Evolutionary conservation across 1,140 invertebrate species (phyloP), one percentile per base, ranked within the genome.

Genomic region (Drosophila parvula): DNA sequence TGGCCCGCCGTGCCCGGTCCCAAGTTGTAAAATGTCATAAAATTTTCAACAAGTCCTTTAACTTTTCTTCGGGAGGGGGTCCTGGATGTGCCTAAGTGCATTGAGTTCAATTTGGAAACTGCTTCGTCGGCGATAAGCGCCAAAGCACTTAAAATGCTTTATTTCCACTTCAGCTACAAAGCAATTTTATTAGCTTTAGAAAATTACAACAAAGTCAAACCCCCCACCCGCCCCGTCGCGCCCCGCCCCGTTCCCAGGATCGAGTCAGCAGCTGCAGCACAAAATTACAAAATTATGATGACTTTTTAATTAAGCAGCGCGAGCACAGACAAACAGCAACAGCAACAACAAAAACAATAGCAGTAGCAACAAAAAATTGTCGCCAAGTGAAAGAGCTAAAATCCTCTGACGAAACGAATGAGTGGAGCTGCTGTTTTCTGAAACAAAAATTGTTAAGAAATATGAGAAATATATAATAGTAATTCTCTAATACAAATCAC

Each of bases 1-100:
- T 89, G 84, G 84, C 62, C 43, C 53, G 56, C 30, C 48, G 36
- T 70, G 47, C 67, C 55, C 22, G 60, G 75, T 43, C 61, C 48
- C 83, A 84, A 70, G 80, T 89, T 84, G 71, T 78, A 89, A 84
- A 89, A 88, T 89, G 77, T 88, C 84, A 88, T 88, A 89, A 84
- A 89, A 88, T 89, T 84, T 89, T 88, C 77, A 89, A 88, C 84
- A 88, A 88, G 84, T 89, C 86, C 84, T 89, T 89, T 78, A 89
- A 84, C 80, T 89, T 88, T 83, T 77, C 30, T 68, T 62, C 8
- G 47, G 40, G 47, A n/a, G n/a, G n/a, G n/a, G 34, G 18, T 22
- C 5, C 36, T 58, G 60, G 34, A 44, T 36, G 27, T 57, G 60
- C 56, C 63, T 69, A 73, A 78, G 61, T 81, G 82, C 81, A 86